Evolutionary conservation across 1,140 invertebrate species (phyloP), one percentile per base, ranked within the genome.

Genomic region (Drosophila lini): DNA sequence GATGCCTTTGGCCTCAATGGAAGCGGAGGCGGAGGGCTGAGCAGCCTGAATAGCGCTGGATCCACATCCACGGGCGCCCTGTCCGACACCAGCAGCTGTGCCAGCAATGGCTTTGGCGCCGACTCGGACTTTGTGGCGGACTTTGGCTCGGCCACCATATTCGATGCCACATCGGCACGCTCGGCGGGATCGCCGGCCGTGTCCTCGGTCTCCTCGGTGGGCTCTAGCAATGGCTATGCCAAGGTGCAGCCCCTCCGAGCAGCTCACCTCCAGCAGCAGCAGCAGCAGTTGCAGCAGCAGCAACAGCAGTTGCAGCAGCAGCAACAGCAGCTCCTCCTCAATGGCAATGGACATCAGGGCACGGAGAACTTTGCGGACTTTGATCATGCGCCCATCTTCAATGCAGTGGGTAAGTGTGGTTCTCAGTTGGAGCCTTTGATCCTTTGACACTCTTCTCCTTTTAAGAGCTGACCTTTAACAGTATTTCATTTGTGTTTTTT

Each of bases 341-440:
- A 89, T 55, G 84, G 84, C 3, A 83, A 62, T 44, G 76, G 67
- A 19, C 45, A 36, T 16, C 44, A 64, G 44, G 53, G 53, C 15
- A 50, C 81, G 31, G 92, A 89, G 73, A 92, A 94, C 41, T 96
- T 96, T 92, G 95, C 95, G 8, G 95, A 96, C 91, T 96, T 96
- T 91, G 95, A 96, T 60, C 95, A 95, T 92, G 95, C 95, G 83
- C 94, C 95, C 60, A 94, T 95, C 62, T 96, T 95, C 80, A 94
- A 94, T 91, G 94, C 94, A 63, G 83, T 93, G 44, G 83, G 93
- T 94, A 92, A 94, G 94, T 58, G 8, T 15, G 11, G 3, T 31
- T 6, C 36, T 1, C 10, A 13, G 28, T 32, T 25, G n/a, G 9
- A 34, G n/a, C 25, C 3, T 5, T 16, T 44, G n/a, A 31, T 38